Evolutionary conservation across 2,113 vertebrate species (phyloP).

Genomic region (Pygoscelis antarcticus): DNA sequence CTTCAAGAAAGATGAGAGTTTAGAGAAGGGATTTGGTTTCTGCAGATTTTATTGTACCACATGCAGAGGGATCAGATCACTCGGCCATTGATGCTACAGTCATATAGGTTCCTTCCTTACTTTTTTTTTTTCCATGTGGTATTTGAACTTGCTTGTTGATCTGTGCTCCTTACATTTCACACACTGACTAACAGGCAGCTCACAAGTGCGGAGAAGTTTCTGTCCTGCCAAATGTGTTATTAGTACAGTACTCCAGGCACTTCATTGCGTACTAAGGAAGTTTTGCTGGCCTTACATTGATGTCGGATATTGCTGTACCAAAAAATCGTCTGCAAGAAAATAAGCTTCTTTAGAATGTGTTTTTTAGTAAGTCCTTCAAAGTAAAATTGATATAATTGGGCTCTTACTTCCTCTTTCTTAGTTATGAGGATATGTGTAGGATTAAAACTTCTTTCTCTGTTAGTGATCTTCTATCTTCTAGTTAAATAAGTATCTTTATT

Average conservation of each 20-base stretch:
- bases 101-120: neutral
- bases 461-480: neutral
- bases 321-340: constrained; percentile 32
- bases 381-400: constrained; percentile 66
- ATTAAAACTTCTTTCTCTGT: constrained; percentile 18
- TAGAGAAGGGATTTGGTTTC: constrained; percentile 27
- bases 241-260: neutral
- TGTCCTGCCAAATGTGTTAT: neutral
- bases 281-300: neutral
- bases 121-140: neutral
- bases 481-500: neutral
- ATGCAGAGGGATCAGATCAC: constrained; percentile 17
- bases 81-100: neutral
- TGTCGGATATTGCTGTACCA: constrained; percentile 27
- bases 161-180: neutral
- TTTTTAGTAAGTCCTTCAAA: constrained; percentile 60
- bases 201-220: constrained; percentile 1
- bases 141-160: neutral
- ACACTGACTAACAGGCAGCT: neutral
- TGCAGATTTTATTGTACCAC: constrained; percentile 25
- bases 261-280: constrained; percentile 18
- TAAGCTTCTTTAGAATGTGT: constrained; percentile 55
- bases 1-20: neutral
- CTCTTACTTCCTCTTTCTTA: constrained; percentile 10
- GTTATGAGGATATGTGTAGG: neutral